Base-by-base conservation (phyloP, 2,888 invertebrate species). In the Drosophila meridionalis region DNA sequence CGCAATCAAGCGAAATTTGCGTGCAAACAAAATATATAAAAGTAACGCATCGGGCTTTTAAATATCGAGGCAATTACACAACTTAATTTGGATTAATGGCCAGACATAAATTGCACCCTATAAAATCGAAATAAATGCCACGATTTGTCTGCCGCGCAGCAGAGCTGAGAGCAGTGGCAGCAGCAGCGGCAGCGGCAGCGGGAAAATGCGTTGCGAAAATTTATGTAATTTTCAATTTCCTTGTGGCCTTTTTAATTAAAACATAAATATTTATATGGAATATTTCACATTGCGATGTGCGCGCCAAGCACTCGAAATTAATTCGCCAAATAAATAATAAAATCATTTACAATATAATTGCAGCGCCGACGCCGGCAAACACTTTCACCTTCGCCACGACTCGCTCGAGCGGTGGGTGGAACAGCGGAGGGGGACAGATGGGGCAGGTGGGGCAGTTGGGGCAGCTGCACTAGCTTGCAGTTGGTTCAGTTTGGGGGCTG, bases 341-440 rank as follows among this genome's bases (percentile, higher is more conserved):
- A 87, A 89, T 87, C 87, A 87, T 87, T 87, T 87, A 87, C 87
- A 87, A 89, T 89, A 87, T 87, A 89, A 87, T 89, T 89, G 87
- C 87, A 76, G 65, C 60, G 72, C 68, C 59, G 43, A 34, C 34
- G 32, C 65, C 56, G 53, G 59, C 66, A 79, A 88, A 89, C 85
- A 87, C 86, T 87, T 87, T 87, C 86, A 87, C 86, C 86, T 87
- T 86, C 89, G 85, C 85, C 85, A 82, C 72, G 76, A 55, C 48
- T 30, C 28, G 28, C 38, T 50, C 50, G 26, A 6, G 56, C 11
- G 40, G 48, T 26, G 30, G 58, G 36, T 34, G 14, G 42, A 12
- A 45, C 2, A 9, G 7, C 28, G 12, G 20, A 9, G 45, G 26
- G 5, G 26, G 38, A 1, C 4, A 8, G 12, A n/a, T n/a, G 50